Base-by-base conservation (phyloP, 1,140 invertebrate genomes). In the Pseudomyrmex pallidus region DNA sequence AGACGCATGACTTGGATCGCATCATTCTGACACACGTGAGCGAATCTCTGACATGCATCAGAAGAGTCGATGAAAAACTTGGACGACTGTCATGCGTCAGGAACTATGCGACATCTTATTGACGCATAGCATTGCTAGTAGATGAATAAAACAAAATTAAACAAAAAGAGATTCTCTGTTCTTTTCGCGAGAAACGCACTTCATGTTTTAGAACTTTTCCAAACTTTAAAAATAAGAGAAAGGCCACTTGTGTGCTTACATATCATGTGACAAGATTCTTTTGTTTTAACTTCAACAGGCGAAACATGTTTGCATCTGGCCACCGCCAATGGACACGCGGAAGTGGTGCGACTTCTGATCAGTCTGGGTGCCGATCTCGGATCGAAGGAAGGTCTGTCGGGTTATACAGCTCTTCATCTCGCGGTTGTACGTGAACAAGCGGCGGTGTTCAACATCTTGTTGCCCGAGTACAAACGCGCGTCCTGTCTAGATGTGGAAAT, bases 281-380 rank as follows among this genome's bases (percentile, higher is more conserved):
- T 77, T 82, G 92, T 91, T 92, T 85, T 85, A 91, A 54, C 92
- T 97, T 96, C 95, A n/a, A n/a, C n/a, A 98, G 98, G 98, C 91
- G 96, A 97, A 94, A 96, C 96, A 86, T 98, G 97, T 91, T 95
- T 98, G 17, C 98, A 99, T 91, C 92, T 98, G 86, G 98, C 98
- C 52, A 97, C 97, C 2, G 92, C 95, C 48, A 95, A 95, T 46
- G 97, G 96, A 17, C 95, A 97, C 85, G 92, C 96, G 15, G 96
- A 97, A 46, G 95, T 98, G n/a, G 94, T 99, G 25, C 95, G 96
- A 85, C 95, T 96, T 85, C 95, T 99, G 10, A 94, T 98, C 13
- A 96, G 95, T 89, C 96, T 96, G 89, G 97, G 97, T 57, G 97
- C 97, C 0, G 96, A 98, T 91, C 95, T 98, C 9, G 98, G 98